Evolutionary conservation across 1,140 invertebrate species (phyloP).

Genomic region (Onthophagus taurus): DNA sequence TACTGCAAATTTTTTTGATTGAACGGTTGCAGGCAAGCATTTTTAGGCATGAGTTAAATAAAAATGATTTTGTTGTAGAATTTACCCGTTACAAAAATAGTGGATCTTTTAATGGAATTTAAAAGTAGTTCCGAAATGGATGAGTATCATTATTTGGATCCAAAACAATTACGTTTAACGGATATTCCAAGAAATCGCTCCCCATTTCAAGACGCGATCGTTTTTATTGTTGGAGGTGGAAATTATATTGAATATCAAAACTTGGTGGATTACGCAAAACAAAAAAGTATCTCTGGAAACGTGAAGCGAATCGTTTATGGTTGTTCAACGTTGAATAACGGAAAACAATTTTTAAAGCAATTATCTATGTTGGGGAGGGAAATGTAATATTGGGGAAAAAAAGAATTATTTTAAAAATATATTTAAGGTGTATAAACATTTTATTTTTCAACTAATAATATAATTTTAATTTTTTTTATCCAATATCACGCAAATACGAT

Average conservation of each 20-base stretch:
- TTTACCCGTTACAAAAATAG: slow-evolving; percentile 83
- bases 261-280: slow-evolving; percentile 87
- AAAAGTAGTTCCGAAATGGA: slow-evolving; percentile 70
- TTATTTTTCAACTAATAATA: too few relatives aligned
- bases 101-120: slow-evolving; percentile 85
- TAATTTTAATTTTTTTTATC: slow-evolving; percentile 2
- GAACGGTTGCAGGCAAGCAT: too few relatives aligned
- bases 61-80: too few relatives aligned
- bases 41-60: too few relatives aligned
- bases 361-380: too few relatives aligned
- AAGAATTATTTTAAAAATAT: too few relatives aligned
- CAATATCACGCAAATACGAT: slow-evolving; percentile 31
- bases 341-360: slow-evolving; percentile 88
- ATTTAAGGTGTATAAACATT: too few relatives aligned
- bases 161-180: slow-evolving; percentile 71
- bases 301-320: slow-evolving; percentile 88
- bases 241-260: slow-evolving; percentile 99
- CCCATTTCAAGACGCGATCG: slow-evolving; percentile 80
- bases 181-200: slow-evolving; percentile 59
- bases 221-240: slow-evolving; percentile 95
- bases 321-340: slow-evolving; percentile 85
- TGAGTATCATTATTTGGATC: slow-evolving; percentile 87
- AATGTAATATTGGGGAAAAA: too few relatives aligned
- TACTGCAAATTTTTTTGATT: too few relatives aligned
- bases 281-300: slow-evolving; percentile 65